Percentiles rank a stretch among this genome's conserved stretches.
Evolutionary conservation across 2,113 vertebrate genomes (phyloP).

Genomic region (Dromiciops gliroides): DNA sequence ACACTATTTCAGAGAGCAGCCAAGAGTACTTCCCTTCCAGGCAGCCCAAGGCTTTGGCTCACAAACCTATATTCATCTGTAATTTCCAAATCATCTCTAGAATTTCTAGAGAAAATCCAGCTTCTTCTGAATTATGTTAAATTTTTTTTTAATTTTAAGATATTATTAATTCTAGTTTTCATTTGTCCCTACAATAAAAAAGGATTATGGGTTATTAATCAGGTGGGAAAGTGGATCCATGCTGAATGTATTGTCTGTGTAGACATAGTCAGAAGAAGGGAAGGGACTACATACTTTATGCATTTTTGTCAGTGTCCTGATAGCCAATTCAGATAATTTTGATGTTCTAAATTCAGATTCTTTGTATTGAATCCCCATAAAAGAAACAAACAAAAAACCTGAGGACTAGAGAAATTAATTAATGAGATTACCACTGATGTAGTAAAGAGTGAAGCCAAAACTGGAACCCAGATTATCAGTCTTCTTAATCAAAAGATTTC

Average conservation of each 20-base stretch:
- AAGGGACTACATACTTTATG: neutral
- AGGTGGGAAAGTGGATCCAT: neutral
- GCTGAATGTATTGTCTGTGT: neutral
- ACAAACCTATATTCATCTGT: constrained; percentile 29
- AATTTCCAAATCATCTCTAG: neutral
- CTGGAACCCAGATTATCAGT: neutral
- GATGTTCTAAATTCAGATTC: constrained; percentile 1
- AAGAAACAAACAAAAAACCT: neutral
- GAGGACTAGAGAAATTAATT: neutral
- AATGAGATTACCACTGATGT: neutral
- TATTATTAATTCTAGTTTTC: neutral
- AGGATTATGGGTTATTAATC: neutral
- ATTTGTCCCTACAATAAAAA: neutral
- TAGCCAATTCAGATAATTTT: neutral
- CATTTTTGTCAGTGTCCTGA: neutral
- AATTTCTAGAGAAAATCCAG: neutral
- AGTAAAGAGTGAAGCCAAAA: neutral
- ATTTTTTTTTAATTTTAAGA: too few relatives aligned
- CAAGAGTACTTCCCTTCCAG: neutral
- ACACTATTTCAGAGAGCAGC: neutral
- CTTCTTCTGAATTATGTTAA: neutral
- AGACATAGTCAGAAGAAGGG: constrained; percentile 27
- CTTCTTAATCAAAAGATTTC: neutral
- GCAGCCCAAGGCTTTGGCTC: neutral
- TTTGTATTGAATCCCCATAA: neutral